These are phyloP conservation scores for Acipenser ruthenus DNA, from an alignment of 2,797 vertebrate genomes.

Conservation along the genomic window DNA sequence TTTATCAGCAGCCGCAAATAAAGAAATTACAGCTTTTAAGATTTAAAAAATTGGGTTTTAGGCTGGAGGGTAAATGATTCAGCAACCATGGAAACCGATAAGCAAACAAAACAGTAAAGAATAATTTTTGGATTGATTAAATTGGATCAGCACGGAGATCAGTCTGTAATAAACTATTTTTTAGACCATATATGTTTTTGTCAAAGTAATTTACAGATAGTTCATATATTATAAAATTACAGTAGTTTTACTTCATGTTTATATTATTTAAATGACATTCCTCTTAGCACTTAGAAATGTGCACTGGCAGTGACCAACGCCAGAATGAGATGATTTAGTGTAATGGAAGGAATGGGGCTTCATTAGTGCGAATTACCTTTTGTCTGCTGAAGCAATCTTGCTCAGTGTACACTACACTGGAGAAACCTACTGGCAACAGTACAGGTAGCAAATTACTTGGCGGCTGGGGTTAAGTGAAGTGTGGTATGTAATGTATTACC, in stretches of 20 bases:
- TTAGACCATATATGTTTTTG: too few species aligned
- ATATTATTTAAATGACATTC: constrained; percentile 32
- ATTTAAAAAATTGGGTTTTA: too few species aligned
- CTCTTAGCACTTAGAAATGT: constrained; percentile 21
- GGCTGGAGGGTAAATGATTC: too few species aligned
- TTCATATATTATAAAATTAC: too few species aligned
- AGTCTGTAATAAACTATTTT: too few species aligned
- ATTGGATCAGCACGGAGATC: too few species aligned
- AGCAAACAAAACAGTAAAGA: too few species aligned
- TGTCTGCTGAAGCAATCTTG: constrained; percentile 70
- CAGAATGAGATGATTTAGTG: constrained; percentile 60
- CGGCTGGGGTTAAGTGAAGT: constrained; percentile 34
- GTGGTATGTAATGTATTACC: constrained; percentile 24
- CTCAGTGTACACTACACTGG: constrained; percentile 43
- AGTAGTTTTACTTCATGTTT: constrained; percentile 16
- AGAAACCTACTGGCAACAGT: constrained; percentile 54
- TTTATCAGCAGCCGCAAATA: too few species aligned
- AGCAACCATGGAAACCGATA: too few species aligned
- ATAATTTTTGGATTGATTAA: too few species aligned
- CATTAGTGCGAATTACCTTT: constrained; percentile 78
- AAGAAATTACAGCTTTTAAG: too few species aligned
- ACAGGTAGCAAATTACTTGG: constrained; percentile 65
- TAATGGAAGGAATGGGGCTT: constrained; percentile 72
- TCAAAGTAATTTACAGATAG: too few species aligned
- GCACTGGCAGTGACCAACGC: constrained; percentile 9